Conservation (phyloP, 2,888 invertebrate genomes). For the Pogonocherus hispidulus region DNA sequence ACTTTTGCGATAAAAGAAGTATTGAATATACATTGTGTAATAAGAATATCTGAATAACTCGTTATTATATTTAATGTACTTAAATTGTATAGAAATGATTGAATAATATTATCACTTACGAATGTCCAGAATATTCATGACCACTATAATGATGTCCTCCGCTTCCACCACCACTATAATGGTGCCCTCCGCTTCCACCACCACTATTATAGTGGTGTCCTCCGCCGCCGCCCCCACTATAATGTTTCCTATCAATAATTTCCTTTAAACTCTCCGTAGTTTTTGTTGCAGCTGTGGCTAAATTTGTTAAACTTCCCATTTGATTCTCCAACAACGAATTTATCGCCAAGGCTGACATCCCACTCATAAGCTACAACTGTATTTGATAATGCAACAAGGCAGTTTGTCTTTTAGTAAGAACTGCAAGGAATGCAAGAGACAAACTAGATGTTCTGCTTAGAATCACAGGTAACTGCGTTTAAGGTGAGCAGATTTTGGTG, state of each 20-base stretch:
- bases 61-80: too few species aligned
- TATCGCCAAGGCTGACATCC: conserved; percentile 44
- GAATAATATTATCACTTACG: too few species aligned
- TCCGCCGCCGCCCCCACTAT: conserved; percentile 48
- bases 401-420: too few species aligned
- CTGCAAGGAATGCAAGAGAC: not conserved
- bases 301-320: conserved; percentile 31
- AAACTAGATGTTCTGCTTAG: conserved; percentile 1
- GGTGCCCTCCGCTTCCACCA: conserved; percentile 42
- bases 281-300: conserved; percentile 24
- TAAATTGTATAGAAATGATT: too few species aligned
- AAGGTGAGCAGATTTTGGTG: conserved; percentile 33
- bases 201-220: conserved; percentile 49
- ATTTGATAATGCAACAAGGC: not conserved
- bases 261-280: conserved; percentile 32
- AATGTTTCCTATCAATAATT: conserved; percentile 54
- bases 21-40: too few species aligned
- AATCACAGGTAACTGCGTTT: conserved; percentile 33
- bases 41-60: too few species aligned
- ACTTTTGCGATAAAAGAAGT: too few species aligned
- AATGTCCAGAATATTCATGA: too few species aligned
- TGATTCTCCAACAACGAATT: conserved; percentile 44
- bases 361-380: not conserved
- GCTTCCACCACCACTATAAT: too few species aligned
- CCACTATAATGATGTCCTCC: too few species aligned